Percentiles rank a stretch among this genome's conserved stretches.
Conservation (phyloP, 2,797 vertebrate species). For the Echiichthys vipera region DNA sequence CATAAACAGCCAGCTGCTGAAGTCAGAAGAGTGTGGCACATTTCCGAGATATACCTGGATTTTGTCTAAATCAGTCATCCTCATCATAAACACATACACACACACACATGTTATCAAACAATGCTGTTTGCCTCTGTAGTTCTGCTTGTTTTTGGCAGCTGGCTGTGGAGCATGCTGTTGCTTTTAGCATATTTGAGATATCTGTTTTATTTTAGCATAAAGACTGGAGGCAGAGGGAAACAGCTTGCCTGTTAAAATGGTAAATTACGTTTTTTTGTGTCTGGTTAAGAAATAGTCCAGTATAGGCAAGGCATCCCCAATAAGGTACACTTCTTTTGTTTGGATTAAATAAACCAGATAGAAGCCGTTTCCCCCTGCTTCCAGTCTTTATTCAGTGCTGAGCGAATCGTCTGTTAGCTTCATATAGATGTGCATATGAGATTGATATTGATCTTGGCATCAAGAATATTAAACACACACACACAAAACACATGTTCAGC, state of each 20-base stretch:
- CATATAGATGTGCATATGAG: not conserved
- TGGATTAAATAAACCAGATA: not conserved
- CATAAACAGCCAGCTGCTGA: conserved; percentile 6
- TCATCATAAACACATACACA: not conserved
- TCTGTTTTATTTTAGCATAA: conserved; percentile 28
- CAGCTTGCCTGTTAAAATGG: too few relatives aligned
- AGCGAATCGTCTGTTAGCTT: not conserved
- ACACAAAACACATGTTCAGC: too few relatives aligned
- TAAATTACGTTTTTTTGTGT: not conserved
- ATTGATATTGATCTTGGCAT: not conserved
- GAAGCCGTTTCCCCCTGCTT: not conserved
- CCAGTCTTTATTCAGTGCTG: not conserved
- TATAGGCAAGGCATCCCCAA: too few relatives aligned
- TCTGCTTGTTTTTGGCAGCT: conserved; percentile 33
- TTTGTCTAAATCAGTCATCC: conserved; percentile 46
- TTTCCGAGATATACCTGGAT: conserved; percentile 49
- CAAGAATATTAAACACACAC: too few relatives aligned
- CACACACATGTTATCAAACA: not conserved
- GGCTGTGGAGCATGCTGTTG: conserved; percentile 39
- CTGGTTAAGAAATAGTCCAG: not conserved
- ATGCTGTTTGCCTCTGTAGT: conserved; percentile 7
- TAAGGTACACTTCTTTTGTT: not conserved
- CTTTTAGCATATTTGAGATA: conserved; percentile 20
- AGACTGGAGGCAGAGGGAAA: not conserved
- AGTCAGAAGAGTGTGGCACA: conserved; percentile 19